Percentiles rank a stretch among this genome's conserved stretches.
Conservation (phyloP, 2,888 invertebrate genomes). For the Ophion obscuratus region DNA sequence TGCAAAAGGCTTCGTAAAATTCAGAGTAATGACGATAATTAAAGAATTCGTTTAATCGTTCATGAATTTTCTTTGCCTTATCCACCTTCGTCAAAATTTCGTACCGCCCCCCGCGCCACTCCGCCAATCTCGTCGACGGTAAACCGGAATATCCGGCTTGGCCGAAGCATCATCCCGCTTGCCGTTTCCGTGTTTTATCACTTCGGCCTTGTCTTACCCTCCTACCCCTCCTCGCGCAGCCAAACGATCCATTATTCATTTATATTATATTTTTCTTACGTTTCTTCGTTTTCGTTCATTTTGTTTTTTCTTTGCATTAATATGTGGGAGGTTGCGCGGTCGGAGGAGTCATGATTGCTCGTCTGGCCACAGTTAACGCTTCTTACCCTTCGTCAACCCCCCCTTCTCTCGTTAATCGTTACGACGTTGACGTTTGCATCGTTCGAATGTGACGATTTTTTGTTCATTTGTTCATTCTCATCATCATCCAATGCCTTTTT, state of each 20-base stretch:
- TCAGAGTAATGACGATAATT: not conserved
- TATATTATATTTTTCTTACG: slow-evolving; percentile 10
- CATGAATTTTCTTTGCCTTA: not conserved
- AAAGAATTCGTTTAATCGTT: not conserved
- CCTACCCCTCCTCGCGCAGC: not conserved
- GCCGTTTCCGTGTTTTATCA: slow-evolving; percentile 12
- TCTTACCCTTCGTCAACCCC: slow-evolving; percentile 68
- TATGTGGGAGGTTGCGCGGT: not conserved
- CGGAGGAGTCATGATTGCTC: slow-evolving; percentile 39
- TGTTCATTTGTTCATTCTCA: too few species aligned
- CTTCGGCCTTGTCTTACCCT: not conserved
- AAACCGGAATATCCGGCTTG: slow-evolving; percentile 28
- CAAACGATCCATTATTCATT: not conserved
- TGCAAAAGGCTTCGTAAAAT: not conserved
- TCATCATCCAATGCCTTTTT: too few species aligned
- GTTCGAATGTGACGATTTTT: too few species aligned
- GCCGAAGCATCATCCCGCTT: slow-evolving; percentile 2
- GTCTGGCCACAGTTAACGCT: slow-evolving; percentile 66
- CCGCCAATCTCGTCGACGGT: not conserved
- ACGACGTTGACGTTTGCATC: too few species aligned
- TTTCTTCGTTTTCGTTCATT: not conserved
- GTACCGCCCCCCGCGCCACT: not conserved
- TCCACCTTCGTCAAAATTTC: slow-evolving; percentile 11
- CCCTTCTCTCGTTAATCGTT: slow-evolving; percentile 44
- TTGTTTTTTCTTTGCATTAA: not conserved